A percentile compares a stretch with the other conserved stretches of the same genome.
Evolutionary conservation across 2,797 vertebrate species (phyloP).

Genomic region (Anguilla marmorata): DNA sequence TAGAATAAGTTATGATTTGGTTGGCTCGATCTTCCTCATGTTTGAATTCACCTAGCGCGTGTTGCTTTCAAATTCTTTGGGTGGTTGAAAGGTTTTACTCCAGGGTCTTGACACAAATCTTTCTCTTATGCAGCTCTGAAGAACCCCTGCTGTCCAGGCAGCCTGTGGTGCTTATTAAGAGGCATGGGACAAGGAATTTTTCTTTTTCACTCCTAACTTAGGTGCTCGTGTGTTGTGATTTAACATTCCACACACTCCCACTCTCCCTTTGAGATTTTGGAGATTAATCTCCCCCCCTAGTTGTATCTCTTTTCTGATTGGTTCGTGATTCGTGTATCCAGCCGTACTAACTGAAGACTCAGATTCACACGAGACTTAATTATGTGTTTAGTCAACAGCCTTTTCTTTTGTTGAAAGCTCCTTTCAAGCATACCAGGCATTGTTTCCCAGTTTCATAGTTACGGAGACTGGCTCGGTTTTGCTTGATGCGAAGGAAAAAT

Average conservation of each 20-base stretch:
- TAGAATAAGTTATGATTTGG: not conserved
- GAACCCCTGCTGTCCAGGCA: slow-evolving; percentile 12
- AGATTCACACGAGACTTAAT: not conserved
- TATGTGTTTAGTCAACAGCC: not conserved
- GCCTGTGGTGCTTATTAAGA: not conserved
- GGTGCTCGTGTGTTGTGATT: not conserved
- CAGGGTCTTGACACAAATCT: slow-evolving; percentile 18
- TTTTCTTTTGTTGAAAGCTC: not conserved
- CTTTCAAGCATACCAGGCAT: not conserved
- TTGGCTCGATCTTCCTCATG: not conserved
- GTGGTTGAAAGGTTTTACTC: not conserved
- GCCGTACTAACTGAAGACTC: not conserved
- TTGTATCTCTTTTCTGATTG: not conserved
- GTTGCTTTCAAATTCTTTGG: not conserved
- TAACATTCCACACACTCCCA: slow-evolving; percentile 34
- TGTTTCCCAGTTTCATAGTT: not conserved
- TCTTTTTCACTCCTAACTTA: not conserved
- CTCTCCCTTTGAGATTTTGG: not conserved
- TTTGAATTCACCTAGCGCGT: not conserved
- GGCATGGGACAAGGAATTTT: not conserved
- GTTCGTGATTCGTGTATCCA: not conserved
- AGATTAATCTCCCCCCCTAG: not conserved
- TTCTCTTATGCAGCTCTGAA: not conserved
- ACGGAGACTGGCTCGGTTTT: not conserved
- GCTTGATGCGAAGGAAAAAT: not conserved